Conservation (phyloP, 2,797 vertebrate species). For the Leptoclinus maculatus region DNA sequence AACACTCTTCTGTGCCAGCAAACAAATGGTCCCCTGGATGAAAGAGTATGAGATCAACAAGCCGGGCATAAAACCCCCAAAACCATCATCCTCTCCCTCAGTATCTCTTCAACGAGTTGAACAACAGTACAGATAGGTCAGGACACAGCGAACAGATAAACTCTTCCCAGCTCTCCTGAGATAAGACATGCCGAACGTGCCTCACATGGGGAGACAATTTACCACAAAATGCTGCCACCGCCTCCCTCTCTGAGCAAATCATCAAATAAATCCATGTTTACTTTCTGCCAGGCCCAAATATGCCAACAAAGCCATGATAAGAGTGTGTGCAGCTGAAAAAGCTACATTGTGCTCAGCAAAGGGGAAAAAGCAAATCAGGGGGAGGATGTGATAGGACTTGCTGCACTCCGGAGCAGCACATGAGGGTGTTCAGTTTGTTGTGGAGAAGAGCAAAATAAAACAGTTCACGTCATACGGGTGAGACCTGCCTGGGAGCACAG, state of each 20-base stretch:
- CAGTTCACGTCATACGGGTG: slow-evolving; percentile 66
- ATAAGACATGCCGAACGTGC: slow-evolving; percentile 69
- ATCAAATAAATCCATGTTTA: slow-evolving; percentile 73
- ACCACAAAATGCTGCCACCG: slow-evolving; percentile 34
- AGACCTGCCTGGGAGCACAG: slow-evolving; percentile 56
- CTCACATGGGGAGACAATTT: slow-evolving; percentile 51
- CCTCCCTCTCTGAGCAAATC: slow-evolving; percentile 46
- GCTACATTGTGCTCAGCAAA: slow-evolving; percentile 82
- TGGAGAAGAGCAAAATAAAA: slow-evolving; percentile 65
- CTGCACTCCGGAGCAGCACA: slow-evolving; percentile 55
- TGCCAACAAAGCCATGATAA: slow-evolving; percentile 79
- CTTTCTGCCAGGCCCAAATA: slow-evolving; percentile 68
- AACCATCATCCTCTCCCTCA: slow-evolving; percentile 37
- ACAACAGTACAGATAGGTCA: slow-evolving; percentile 45
- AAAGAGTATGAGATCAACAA: slow-evolving; percentile 33
- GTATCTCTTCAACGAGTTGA: slow-evolving; percentile 60
- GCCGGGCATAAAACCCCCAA: slow-evolving; percentile 22
- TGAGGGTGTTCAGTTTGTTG: slow-evolving; percentile 67
- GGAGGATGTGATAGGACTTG: slow-evolving; percentile 78
- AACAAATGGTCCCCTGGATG: slow-evolving; percentile 43
- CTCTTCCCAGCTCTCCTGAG: slow-evolving; percentile 40
- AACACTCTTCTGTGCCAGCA: slow-evolving; percentile 46
- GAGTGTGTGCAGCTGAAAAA: slow-evolving; percentile 61
- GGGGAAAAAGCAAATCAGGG: slow-evolving; percentile 54
- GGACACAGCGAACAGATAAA: slow-evolving; percentile 72